phyloP scores from a whole-genome alignment of 2,113 vertebrate genomes.

The Lophochroa leadbeateri region DNA sequence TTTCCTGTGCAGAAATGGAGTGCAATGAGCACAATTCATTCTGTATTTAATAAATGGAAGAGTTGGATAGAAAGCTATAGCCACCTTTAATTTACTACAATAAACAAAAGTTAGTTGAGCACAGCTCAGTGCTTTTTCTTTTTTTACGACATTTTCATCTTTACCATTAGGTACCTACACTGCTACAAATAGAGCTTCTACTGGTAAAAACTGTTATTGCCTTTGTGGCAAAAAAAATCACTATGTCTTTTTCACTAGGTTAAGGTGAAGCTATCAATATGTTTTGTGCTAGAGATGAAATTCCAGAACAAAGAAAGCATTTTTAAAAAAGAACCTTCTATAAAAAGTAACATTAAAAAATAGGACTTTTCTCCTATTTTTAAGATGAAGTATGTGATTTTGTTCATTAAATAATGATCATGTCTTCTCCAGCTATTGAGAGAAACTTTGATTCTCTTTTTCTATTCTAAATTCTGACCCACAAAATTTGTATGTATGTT shows the following conservation, averaged over 20 bases:
- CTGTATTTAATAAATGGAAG: slow-evolving; percentile 25
- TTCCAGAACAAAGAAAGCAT: background rate
- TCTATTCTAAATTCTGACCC: background rate
- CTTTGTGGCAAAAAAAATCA: background rate
- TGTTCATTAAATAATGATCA: background rate
- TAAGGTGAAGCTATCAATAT: background rate
- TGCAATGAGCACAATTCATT: slow-evolving; percentile 19
- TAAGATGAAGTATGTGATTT: background rate
- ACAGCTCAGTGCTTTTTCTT: background rate
- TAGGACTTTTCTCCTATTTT: background rate
- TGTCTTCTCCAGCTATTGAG: background rate
- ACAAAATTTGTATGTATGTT: background rate
- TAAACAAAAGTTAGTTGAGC: background rate
- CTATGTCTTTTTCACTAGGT: background rate
- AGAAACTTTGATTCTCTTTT: background rate
- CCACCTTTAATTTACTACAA: background rate
- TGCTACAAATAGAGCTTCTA: background rate
- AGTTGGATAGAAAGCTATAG: slow-evolving; percentile 43
- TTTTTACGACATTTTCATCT: background rate
- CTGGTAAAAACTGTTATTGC: background rate
- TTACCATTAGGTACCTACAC: background rate
- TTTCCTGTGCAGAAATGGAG: slow-evolving; percentile 33
- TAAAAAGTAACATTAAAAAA: background rate
- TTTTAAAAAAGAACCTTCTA: background rate
- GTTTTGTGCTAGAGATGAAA: background rate